Percentiles rank a stretch among this genome's conserved stretches.
These are phyloP conservation scores for Ceraclea dissimilis DNA, from an alignment of 2,888 invertebrate genomes.

Conservation along the genomic window DNA sequence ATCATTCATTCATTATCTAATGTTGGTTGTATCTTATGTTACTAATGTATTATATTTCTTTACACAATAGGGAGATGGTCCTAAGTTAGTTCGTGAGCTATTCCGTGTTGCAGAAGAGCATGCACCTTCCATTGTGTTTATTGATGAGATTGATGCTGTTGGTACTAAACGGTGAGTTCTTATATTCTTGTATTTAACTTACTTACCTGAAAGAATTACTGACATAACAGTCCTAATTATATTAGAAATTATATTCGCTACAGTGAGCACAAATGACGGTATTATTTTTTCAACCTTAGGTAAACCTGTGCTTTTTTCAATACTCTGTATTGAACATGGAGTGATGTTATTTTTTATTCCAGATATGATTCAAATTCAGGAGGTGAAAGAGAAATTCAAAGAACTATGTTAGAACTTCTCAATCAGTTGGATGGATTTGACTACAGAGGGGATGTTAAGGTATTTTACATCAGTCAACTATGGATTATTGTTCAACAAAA, in stretches of 20 bases:
- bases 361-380: slow-evolving; percentile 97
- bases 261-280: too few species aligned
- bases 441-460: slow-evolving; percentile 93
- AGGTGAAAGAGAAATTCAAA: slow-evolving; percentile 97
- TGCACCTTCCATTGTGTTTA: slow-evolving; percentile 98
- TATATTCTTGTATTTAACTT: slow-evolving; percentile 2
- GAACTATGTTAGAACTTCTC: slow-evolving; percentile 97
- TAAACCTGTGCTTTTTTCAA: too few species aligned
- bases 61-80: slow-evolving; percentile 93
- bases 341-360: slow-evolving; percentile 26
- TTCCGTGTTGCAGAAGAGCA: slow-evolving; percentile 99
- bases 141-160: slow-evolving; percentile 99
- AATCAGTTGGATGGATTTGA: slow-evolving; percentile 99
- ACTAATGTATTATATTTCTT: not conserved
- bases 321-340: too few species aligned
- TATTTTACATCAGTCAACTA: too few species aligned
- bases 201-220: not conserved
- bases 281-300: too few species aligned
- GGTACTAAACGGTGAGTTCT: slow-evolving; percentile 76
- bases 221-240: not conserved
- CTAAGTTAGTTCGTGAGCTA: slow-evolving; percentile 93
- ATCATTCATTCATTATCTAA: too few species aligned
- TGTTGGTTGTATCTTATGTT: not conserved
- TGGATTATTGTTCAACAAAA: too few species aligned
- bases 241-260: too few species aligned